Evolutionary conservation across 2,888 invertebrate genomes (phyloP).

Genomic region (Pherbina coryleti): DNA sequence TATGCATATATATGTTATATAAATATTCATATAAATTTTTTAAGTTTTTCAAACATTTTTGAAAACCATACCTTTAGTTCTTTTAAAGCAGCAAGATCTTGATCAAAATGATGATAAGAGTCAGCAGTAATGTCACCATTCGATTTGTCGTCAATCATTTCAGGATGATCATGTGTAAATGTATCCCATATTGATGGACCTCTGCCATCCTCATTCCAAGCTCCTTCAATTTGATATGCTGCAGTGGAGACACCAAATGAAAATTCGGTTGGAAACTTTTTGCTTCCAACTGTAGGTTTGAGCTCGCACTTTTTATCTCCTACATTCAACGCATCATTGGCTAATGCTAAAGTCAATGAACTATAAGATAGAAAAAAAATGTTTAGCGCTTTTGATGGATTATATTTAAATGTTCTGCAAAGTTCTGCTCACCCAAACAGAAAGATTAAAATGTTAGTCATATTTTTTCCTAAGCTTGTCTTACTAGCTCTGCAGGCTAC

Average conservation of each 20-base stretch:
- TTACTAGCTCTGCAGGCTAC: neutral
- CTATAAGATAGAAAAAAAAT: too few relatives aligned
- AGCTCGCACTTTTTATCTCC: slow-evolving; percentile 39
- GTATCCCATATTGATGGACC: slow-evolving; percentile 72
- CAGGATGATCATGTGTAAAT: slow-evolving; percentile 62
- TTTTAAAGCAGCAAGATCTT: slow-evolving; percentile 73
- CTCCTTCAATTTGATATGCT: slow-evolving; percentile 61
- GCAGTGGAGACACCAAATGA: slow-evolving; percentile 59
- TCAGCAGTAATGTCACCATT: slow-evolving; percentile 75
- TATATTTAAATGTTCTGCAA: too few relatives aligned
- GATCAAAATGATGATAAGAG: slow-evolving; percentile 73
- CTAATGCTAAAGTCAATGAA: too few relatives aligned
- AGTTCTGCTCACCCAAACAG: neutral
- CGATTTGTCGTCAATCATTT: slow-evolving; percentile 68
- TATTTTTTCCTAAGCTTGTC: neutral
- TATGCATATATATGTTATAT: too few relatives aligned
- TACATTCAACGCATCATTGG: too few relatives aligned
- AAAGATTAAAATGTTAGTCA: neutral
- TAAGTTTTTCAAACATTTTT: neutral
- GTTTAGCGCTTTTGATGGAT: too few relatives aligned
- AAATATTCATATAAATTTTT: too few relatives aligned
- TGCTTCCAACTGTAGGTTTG: slow-evolving; percentile 42
- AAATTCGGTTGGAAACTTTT: slow-evolving; percentile 55
- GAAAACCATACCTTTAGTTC: slow-evolving; percentile 68
- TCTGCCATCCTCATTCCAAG: slow-evolving; percentile 68